Evolutionary conservation across 2,888 invertebrate genomes (phyloP).

Genomic region (Mythimna impura): DNA sequence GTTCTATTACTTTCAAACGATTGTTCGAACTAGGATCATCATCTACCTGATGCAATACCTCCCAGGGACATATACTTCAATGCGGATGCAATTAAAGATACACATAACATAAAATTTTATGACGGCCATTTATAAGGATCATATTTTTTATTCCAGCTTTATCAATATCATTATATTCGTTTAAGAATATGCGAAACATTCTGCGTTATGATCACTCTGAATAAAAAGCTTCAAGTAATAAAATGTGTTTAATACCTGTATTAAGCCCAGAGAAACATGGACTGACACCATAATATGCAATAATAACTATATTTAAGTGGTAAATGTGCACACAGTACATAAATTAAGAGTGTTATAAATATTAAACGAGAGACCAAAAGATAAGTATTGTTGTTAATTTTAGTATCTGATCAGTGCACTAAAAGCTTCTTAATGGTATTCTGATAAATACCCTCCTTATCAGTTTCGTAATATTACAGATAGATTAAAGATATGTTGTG

Average conservation of each 20-base stretch:
- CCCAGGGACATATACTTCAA: slow-evolving; percentile 18
- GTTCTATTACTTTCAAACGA: not conserved
- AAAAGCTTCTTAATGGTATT: slow-evolving; percentile 8
- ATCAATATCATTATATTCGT: slow-evolving; percentile 1
- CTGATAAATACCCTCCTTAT: not conserved
- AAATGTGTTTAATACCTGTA: slow-evolving; percentile 36
- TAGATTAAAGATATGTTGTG: not conserved
- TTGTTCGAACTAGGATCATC: not conserved
- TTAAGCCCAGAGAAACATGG: slow-evolving; percentile 17
- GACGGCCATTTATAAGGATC: not conserved
- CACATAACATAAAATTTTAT: slow-evolving; percentile 26
- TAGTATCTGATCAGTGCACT: slow-evolving; percentile 11
- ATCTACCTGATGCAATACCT: not conserved
- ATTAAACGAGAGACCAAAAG: slow-evolving; percentile 23
- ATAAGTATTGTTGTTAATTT: slow-evolving; percentile 27
- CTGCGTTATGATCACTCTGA: slow-evolving; percentile 17
- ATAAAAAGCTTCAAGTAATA: slow-evolving; percentile 40
- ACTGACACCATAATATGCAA: slow-evolving; percentile 32
- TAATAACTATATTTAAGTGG: slow-evolving; percentile 51
- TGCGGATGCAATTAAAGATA: slow-evolving; percentile 31
- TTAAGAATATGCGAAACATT: slow-evolving; percentile 12
- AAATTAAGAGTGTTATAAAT: slow-evolving; percentile 25
- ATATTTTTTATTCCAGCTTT: slow-evolving; percentile 23
- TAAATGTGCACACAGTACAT: slow-evolving; percentile 37
- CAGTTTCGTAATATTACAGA: not conserved